phyloP scores from a whole-genome alignment of 2,888 invertebrate species.

The Aphodius sticticus region DNA sequence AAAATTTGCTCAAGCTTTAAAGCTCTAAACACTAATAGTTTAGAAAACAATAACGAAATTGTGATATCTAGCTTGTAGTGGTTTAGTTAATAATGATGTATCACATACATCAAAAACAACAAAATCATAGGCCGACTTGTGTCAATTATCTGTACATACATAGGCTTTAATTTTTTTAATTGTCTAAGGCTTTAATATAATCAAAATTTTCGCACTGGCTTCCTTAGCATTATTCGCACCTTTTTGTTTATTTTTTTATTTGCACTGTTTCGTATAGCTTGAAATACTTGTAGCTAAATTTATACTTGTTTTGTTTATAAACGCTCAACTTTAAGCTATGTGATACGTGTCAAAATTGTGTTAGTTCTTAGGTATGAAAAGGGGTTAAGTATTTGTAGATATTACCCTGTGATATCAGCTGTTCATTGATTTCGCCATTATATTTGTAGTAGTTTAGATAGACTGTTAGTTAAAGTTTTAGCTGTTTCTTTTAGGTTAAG shows the following conservation, averaged over 20 bases:
- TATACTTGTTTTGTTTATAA: background rate
- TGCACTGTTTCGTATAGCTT: slow-evolving; percentile 38
- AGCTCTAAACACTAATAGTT: slow-evolving; percentile 28
- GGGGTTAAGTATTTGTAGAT: slow-evolving; percentile 46
- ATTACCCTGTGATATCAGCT: slow-evolving; percentile 58
- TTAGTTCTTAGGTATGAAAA: slow-evolving; percentile 1
- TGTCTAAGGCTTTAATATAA: slow-evolving; percentile 28
- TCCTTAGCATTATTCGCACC: slow-evolving; percentile 12
- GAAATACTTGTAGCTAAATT: slow-evolving; percentile 35
- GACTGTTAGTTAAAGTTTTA: slow-evolving; percentile 44
- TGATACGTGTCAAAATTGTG: slow-evolving; percentile 47
- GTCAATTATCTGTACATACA: slow-evolving; percentile 59
- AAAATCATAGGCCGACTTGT: slow-evolving; percentile 57
- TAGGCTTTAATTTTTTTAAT: slow-evolving; percentile 42
- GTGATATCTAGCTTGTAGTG: background rate
- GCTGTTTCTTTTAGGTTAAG: slow-evolving; percentile 21
- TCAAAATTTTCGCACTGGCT: slow-evolving; percentile 32
- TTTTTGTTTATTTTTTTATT: slow-evolving; percentile 29
- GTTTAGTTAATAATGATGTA: background rate
- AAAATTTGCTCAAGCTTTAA: slow-evolving; percentile 60
- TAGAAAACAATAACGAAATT: slow-evolving; percentile 12
- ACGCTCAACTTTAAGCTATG: slow-evolving; percentile 56
- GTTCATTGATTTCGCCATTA: slow-evolving; percentile 30
- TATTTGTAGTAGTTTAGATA: slow-evolving; percentile 37
- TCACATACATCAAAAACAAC: slow-evolving; percentile 27